Evolutionary conservation across 2,113 vertebrate species (phyloP), one percentile per base, ranked within the genome.

Genomic region (Electrona antarctica): DNA sequence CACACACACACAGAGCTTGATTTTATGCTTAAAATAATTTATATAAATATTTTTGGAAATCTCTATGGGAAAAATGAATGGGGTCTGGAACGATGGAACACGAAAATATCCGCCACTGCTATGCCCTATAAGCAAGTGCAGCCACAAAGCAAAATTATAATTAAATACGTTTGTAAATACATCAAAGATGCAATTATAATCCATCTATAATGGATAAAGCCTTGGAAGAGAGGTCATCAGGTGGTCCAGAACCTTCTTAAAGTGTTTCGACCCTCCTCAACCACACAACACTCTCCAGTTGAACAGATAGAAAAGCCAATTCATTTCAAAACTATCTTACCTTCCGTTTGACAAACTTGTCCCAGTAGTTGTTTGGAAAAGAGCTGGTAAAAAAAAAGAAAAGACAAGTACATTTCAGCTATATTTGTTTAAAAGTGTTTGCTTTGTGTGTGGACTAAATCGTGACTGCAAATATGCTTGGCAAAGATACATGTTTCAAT

Each of bases 311-410:
- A 41, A 41, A 41, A 41, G 33, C 3, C 11, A 52, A 65, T 10
- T 5, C 15, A 49, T 7, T 2, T 1, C 1, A 41, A 50, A 59
- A 45, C 7, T 0, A 59, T 41, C 88, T 92, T 77, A 97, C 96
- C 95, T 98, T 98, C 70, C 95, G 85, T 79, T 97, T 98, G 45
- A 98, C 95, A 91, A 98, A 97, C 81, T 98, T 98, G 88, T 98
- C 96, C 96, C 96, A 98, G 63, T 98, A 98, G 88, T 98, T 97
- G 89, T 93, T 95, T 56, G 96, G 96, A 82, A 96, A 97, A 10
- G 96, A 97, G 55, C 96, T 97, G 87, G n/a, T 63, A 58, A 59
- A 67, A 73, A 69, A 56, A 4, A 61, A 2, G 56, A 67, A 73
- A 69, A 56, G 3, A 61, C 1, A 78, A 10, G 70, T 14, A 79